These are phyloP conservation scores for Mesorhabditis sp. DNA, from an alignment of 2,888 invertebrate species.

Conservation along the genomic window DNA sequence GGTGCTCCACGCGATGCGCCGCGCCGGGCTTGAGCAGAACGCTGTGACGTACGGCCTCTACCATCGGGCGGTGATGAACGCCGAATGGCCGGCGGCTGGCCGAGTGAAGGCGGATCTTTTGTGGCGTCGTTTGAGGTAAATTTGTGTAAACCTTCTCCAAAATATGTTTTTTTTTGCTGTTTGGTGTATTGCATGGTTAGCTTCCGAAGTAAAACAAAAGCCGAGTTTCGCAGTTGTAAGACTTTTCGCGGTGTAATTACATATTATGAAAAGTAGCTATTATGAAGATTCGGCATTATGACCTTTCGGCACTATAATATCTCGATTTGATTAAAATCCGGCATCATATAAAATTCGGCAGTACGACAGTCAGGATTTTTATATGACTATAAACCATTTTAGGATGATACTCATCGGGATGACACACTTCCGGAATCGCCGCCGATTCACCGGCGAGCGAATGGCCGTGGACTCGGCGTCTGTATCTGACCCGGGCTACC, in stretches of 20 bases:
- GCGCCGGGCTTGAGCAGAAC: constrained; percentile 87
- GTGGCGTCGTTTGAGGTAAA: constrained; percentile 37
- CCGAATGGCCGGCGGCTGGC: constrained; percentile 44
- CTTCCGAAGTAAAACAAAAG: too few species aligned
- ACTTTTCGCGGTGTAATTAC: too few species aligned
- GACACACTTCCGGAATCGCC: not conserved
- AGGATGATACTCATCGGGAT: not conserved
- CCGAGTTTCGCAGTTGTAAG: too few species aligned
- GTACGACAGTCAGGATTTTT: too few species aligned
- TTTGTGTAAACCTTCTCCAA: not conserved
- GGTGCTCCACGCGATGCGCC: constrained; percentile 74
- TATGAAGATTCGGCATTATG: too few species aligned
- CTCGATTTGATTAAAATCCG: too few species aligned
- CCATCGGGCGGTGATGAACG: constrained; percentile 69
- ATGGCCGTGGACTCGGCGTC: not conserved
- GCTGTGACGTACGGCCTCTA: constrained; percentile 93
- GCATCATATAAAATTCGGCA: too few species aligned
- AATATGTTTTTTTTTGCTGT: not conserved
- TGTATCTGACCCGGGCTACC: not conserved
- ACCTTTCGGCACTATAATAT: too few species aligned
- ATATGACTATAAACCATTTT: not conserved
- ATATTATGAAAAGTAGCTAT: too few species aligned
- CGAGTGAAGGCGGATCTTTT: constrained; percentile 35
- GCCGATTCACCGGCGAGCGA: not conserved
- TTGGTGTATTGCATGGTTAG: not conserved